Base-by-base conservation (phyloP, 2,113 vertebrate genomes). In the Phyllopteryx taeniolatus region DNA sequence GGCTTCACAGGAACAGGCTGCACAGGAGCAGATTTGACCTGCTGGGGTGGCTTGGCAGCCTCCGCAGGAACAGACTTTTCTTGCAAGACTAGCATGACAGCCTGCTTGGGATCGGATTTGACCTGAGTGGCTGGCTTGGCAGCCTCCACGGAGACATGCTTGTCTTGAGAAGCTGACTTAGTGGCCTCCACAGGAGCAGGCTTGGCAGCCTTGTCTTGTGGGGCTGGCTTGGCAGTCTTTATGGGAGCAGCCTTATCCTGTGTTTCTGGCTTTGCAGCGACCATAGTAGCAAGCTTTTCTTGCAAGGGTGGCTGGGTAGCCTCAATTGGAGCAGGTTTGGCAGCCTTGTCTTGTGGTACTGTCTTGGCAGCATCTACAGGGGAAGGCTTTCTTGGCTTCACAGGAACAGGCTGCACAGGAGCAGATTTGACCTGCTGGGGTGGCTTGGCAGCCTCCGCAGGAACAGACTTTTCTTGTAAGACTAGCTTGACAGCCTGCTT, bases 171-270 rank as follows among this genome's bases (percentile, higher is more conserved):
- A 2, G 46, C 49, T 11, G 83, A 67, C 14, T 79, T 73, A 9
- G 33, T 5, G 19, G 7, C 43, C 35, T 53, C 71, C n/a, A 61
- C 31, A 0, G 13, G 42, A 0, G 0, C 51, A 7, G 62, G 19
- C 11, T 59, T 59, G 22, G 56, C 8, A 31, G 33, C 54, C 44
- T 71, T 63, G 5, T 27, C 39, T 5, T n/a, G 57, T 0, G 47
- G 60, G n/a, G 12, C 46, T 4, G 74, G 53, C 61, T 77, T 66
- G 9, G 66, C 7, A 33, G 11, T 39, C 35, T 79, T 33, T 27
- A 31, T 0, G 27, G 60, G 11, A 5, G 61, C 46, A 11, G 60
- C 35, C 20, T 43, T 62, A 9, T 47, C 65, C 1, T 59, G 39
- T 10, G 51, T 22, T 20, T 57, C 57, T 19, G 33, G 68, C 42